Base-by-base conservation (phyloP, 2,113 vertebrate species). In the Amphiprion percula region DNA sequence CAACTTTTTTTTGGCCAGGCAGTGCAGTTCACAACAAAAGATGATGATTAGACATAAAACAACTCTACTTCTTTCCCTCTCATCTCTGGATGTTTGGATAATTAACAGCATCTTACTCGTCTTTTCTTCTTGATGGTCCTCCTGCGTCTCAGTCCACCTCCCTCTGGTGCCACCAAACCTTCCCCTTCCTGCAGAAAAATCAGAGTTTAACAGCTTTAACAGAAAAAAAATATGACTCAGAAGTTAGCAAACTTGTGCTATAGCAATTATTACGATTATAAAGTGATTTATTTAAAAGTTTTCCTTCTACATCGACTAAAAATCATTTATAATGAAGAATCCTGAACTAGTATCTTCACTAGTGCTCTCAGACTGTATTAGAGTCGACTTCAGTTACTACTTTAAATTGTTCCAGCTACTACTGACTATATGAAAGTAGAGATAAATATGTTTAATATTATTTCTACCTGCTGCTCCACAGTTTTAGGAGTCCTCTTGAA, bases 61-160 rank as follows among this genome's bases (percentile, higher is more conserved):
- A 37, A 9, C 33, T 7, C 41, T 15, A 4, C 41, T 44, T 15
- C 41, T 14, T 12, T 44, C 14, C 39, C 5, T 10, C 39, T 6
- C 9, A 8, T 41, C 39, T 41, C 10, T 41, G n/a, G n/a, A 11
- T 64, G 14, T 54, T 54, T 50, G 12, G 2, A 16, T 17, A 50
- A 4, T 19, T 10, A 61, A 23, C 37, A 1, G 24, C 21, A 59
- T 74, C 89, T 76, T 68, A 93, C 93, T 65, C 85, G 60, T 85
- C 21, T 86, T 49, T 91, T 92, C 62, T 79, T 93, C 65, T 80
- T 92, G 67, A 93, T 83, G 39, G 90, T 91, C 58, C 67, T 87
- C 30, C 65, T 84, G 63, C 71, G 77, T 66, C 49, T 86, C 44
- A 90, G 83, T 23, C 82, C 55, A 0, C 79, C 81, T 52, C 80